Conservation (phyloP, 2,797 vertebrate genomes). For the Enteromius trimaculatus region DNA sequence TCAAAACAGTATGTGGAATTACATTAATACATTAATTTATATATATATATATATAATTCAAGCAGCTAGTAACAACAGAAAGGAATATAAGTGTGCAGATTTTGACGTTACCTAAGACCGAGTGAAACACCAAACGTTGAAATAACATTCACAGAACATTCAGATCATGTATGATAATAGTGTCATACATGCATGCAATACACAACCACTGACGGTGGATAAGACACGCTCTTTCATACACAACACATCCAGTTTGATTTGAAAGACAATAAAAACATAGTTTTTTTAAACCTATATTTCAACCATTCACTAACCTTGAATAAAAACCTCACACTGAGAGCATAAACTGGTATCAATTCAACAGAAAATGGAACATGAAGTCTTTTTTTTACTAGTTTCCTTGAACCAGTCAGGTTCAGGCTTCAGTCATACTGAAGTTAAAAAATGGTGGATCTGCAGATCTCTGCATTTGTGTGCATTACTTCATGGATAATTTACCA, state of each 20-base stretch:
- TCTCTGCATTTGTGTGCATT: not conserved
- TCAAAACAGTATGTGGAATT: not conserved
- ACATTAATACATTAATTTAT: not conserved
- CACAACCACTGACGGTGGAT: not conserved
- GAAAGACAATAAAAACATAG: not conserved
- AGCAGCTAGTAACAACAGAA: constrained; percentile 15
- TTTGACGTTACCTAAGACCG: constrained; percentile 1
- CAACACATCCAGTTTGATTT: not conserved
- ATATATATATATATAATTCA: not conserved
- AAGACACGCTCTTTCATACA: not conserved
- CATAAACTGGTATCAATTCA: not conserved
- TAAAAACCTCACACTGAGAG: not conserved
- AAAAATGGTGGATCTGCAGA: not conserved
- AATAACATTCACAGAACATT: constrained; percentile 22
- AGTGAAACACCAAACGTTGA: not conserved
- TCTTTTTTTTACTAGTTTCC: not conserved
- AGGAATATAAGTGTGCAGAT: not conserved
- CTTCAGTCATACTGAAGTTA: not conserved
- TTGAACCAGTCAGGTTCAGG: not conserved
- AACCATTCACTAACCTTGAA: not conserved
- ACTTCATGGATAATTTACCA: not conserved
- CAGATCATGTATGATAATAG: constrained; percentile 45
- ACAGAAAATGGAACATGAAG: not conserved
- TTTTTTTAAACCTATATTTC: not conserved
- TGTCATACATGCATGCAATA: constrained; percentile 29